Evolutionary conservation across 2,888 invertebrate species (phyloP), one percentile per base, ranked within the genome.

Genomic region (Lasioglossum morio): DNA sequence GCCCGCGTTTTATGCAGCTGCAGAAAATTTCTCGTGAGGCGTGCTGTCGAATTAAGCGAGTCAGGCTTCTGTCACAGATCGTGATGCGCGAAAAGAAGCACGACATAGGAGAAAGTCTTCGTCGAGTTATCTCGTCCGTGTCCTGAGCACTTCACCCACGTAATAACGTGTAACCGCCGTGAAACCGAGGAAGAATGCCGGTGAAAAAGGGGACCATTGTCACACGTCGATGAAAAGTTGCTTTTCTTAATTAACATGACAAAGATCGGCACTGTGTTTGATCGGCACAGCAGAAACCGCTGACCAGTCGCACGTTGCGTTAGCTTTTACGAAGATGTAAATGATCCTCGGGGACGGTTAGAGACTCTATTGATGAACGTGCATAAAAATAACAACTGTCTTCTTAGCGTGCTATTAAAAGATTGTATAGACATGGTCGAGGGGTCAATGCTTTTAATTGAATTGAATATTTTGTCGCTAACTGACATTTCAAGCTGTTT

Each of bases 221-320:
- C 48, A 63, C 16, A 14, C 16, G 23, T 19, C 48, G 53, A 78
- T 48, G 63, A 74, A 73, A 74, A 40, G n/a, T 70, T 16, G 79
- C 81, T 80, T 87, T 82, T 73, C 53, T 82, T 74, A 80, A 80
- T 82, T 84, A 87, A 30, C 82, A 84, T 87, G 79, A 88, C 80
- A 88, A 85, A 48, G 80, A 72, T 78, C 84, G 70, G 60, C 40
- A 57, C 79, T 79, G 79, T 16, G 46, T 78, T 66, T 70, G 5
- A 60, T 77, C 69, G 72, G 77, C 40, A 72, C 46, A 46, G 37
- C 19, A 63, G 57, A 77, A 79, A 84, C 63, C 74, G 53, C 23
- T 19, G 66, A 23, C 37, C 40, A n/a, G 4, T 34, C 7, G 46
- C 19, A 60, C 60, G 37, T 19, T 34, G 77, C 74, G 74, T 14